A percentile compares a stretch with the other conserved stretches of the same genome.
These are phyloP conservation scores for Temnothorax curvispinosus DNA, from an alignment of 1,140 invertebrate genomes.

Conservation along the genomic window DNA sequence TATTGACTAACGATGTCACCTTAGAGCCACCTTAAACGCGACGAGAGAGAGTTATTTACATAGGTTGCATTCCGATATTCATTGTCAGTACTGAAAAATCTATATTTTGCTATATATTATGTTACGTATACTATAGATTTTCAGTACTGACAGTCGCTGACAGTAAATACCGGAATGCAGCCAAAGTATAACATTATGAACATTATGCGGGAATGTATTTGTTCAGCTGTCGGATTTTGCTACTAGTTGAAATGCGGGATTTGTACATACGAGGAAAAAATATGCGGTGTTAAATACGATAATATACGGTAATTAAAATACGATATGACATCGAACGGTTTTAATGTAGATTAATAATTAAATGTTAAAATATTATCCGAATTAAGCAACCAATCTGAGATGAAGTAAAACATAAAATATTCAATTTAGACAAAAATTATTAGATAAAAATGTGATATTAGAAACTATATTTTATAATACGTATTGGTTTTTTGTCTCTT, in stretches of 20 bases:
- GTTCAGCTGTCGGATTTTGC: neutral
- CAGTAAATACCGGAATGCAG: too few relatives aligned
- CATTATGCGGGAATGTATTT: neutral
- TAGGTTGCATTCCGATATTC: too few relatives aligned
- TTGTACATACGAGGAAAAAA: neutral
- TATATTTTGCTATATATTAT: too few relatives aligned
- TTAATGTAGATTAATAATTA: neutral
- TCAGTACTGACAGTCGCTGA: too few relatives aligned
- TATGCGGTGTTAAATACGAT: neutral
- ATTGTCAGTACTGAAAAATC: too few relatives aligned
- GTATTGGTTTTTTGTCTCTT: too few relatives aligned
- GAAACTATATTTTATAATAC: neutral
- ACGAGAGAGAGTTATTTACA: too few relatives aligned
- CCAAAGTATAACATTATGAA: neutral
- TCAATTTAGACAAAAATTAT: neutral
- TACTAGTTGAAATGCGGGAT: neutral
- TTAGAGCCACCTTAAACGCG: too few relatives aligned
- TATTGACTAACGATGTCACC: too few relatives aligned
- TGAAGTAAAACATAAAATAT: neutral
- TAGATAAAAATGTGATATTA: neutral
- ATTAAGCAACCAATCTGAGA: neutral
- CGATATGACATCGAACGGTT: neutral
- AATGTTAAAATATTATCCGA: neutral
- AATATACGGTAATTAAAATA: neutral
- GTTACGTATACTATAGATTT: too few relatives aligned